Evolutionary conservation across 1,140 invertebrate genomes (phyloP).

Genomic region (Holcopasites calliopsidis): DNA sequence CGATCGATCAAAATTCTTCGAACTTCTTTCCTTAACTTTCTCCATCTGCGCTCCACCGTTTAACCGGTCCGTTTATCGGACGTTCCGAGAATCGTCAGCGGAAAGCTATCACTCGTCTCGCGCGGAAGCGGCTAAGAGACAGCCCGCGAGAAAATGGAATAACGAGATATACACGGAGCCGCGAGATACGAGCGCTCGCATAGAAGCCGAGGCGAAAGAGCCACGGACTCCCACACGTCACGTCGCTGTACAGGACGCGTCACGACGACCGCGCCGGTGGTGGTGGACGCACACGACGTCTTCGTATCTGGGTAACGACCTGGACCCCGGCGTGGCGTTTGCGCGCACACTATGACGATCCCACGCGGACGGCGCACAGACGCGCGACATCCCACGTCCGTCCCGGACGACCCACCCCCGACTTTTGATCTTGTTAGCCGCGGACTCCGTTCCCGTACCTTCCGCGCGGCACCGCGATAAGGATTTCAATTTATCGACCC

Average conservation of each 20-base stretch:
- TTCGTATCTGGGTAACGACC: constrained; percentile 69
- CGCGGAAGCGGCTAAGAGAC: not conserved
- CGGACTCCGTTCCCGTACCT: constrained; percentile 23
- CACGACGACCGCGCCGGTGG: constrained; percentile 55
- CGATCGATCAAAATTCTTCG: too few relatives aligned
- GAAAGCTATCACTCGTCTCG: not conserved
- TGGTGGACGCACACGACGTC: constrained; percentile 61
- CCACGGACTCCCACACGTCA: constrained; percentile 54
- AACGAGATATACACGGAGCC: constrained; percentile 21
- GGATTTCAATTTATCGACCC: constrained; percentile 41
- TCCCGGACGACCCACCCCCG: constrained; percentile 63
- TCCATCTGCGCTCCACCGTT: not conserved
- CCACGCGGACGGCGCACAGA: constrained; percentile 68
- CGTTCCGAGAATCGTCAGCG: not conserved
- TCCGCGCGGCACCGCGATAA: constrained; percentile 26
- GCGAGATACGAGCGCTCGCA: too few relatives aligned
- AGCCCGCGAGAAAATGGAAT: constrained; percentile 35
- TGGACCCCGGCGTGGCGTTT: constrained; percentile 45
- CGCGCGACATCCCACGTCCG: constrained; percentile 70
- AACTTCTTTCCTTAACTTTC: not conserved
- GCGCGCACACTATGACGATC: constrained; percentile 65
- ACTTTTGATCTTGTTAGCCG: constrained; percentile 45
- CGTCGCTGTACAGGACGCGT: constrained; percentile 59
- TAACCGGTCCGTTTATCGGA: not conserved
- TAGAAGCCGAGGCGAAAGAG: constrained; percentile 37